Conservation (phyloP, 2,888 invertebrate species). For the Orthonevra nobilis region DNA sequence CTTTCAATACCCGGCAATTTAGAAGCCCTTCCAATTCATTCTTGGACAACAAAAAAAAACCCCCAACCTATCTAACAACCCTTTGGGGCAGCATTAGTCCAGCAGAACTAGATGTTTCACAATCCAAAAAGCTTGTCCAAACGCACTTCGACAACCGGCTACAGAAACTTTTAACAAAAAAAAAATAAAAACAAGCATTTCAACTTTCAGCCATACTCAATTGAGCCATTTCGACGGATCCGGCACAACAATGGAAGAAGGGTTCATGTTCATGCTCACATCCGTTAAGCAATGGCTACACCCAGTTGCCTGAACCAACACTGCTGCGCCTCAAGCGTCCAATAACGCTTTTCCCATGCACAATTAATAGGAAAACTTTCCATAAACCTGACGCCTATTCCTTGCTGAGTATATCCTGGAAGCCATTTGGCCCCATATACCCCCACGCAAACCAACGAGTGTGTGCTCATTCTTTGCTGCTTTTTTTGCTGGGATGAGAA, state of each 20-base stretch:
- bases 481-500: slow-evolving; percentile 5
- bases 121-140: slow-evolving; percentile 23
- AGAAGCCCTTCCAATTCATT: background rate
- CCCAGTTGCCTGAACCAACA: slow-evolving; percentile 11
- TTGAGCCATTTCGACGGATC: background rate
- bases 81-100: slow-evolving; percentile 48
- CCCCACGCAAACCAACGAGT: too few species aligned
- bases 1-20: slow-evolving; percentile 16
- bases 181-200: background rate
- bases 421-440: too few species aligned
- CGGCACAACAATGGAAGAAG: slow-evolving; percentile 16
- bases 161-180: slow-evolving; percentile 22
- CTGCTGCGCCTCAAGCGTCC: slow-evolving; percentile 45
- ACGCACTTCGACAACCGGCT: slow-evolving; percentile 21
- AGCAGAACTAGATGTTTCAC: slow-evolving; percentile 23
- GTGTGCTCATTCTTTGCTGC: too few species aligned
- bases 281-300: background rate
- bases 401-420: too few species aligned
- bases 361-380: slow-evolving; percentile 63
- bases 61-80: too few species aligned
- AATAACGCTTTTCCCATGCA: slow-evolving; percentile 57
- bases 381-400: slow-evolving; percentile 51
- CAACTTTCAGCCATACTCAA: background rate
- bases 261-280: slow-evolving; percentile 6
- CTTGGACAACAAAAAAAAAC: slow-evolving; percentile 9